Percentiles rank a stretch among this genome's conserved stretches.
These are phyloP conservation scores for Temnothorax ravouxi DNA, from an alignment of 2,888 invertebrate species.

Conservation along the genomic window DNA sequence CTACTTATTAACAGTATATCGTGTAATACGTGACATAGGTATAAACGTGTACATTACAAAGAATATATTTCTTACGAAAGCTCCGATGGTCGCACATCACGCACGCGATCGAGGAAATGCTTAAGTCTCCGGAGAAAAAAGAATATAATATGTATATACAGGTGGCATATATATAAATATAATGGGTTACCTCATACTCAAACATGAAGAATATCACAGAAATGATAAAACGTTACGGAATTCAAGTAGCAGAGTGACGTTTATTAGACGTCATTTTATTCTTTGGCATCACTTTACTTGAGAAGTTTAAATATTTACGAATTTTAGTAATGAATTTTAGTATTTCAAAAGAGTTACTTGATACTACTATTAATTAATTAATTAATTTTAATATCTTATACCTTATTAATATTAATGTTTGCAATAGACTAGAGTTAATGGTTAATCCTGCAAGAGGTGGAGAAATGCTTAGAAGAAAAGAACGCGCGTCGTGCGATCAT, in stretches of 20 bases:
- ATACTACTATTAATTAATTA: background rate
- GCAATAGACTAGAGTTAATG: background rate
- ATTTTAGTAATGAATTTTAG: background rate
- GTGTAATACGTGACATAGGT: conserved; percentile 41
- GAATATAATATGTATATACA: background rate
- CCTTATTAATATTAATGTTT: background rate
- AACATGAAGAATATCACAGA: background rate
- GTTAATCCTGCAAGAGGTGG: background rate
- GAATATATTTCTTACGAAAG: conserved; percentile 32
- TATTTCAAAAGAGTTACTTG: background rate
- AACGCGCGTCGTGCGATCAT: conserved; percentile 37
- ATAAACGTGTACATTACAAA: conserved; percentile 32
- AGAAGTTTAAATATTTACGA: background rate
- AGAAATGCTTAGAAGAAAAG: conserved; percentile 26
- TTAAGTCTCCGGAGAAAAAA: conserved; percentile 6
- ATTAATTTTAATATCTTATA: conserved; percentile 5
- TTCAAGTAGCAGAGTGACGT: background rate
- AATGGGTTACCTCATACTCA: background rate
- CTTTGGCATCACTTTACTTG: background rate
- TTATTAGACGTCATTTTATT: background rate
- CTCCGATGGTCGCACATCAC: conserved; percentile 28
- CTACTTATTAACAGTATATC: conserved; percentile 43
- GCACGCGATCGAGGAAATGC: background rate
- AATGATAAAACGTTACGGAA: conserved; percentile 1
- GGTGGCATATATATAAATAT: background rate